Percentiles rank a stretch among this genome's conserved stretches.
phyloP scores from a whole-genome alignment of 2,797 vertebrate genomes.

The Eleutherodactylus coqui region DNA sequence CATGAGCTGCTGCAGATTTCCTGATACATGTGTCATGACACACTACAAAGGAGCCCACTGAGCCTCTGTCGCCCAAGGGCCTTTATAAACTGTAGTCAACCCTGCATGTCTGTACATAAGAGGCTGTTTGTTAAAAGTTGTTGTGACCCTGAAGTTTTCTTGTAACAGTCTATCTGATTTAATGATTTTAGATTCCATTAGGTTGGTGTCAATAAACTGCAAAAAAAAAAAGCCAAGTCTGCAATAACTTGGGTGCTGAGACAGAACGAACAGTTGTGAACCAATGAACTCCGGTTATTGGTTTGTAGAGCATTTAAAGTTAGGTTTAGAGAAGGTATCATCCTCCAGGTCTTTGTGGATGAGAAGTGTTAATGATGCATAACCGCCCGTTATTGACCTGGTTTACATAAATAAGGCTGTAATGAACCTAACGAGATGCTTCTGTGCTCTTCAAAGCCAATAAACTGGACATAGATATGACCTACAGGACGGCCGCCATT shows the following conservation, averaged over 20 bases:
- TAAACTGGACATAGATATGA: conserved; percentile 27
- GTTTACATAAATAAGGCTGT: conserved; percentile 49
- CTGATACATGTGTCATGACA: too few species aligned
- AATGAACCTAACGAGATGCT: conserved; percentile 17
- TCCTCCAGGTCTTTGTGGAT: conserved; percentile 33
- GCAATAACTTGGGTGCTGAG: not conserved
- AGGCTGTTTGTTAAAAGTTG: not conserved
- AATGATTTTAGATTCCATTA: conserved; percentile 1
- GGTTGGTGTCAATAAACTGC: not conserved
- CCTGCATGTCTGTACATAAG: not conserved
- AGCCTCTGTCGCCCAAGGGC: too few species aligned
- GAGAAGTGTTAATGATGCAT: conserved; percentile 39
- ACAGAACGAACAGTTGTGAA: not conserved
- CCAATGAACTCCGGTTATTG: not conserved
- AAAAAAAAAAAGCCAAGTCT: not conserved
- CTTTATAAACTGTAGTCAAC: too few species aligned
- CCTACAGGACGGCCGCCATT: conserved; percentile 26
- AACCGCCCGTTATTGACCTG: conserved; percentile 35
- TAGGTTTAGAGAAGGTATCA: conserved; percentile 15
- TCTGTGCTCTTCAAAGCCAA: not conserved
- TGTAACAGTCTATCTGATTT: not conserved
- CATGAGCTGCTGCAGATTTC: too few species aligned
- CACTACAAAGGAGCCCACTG: too few species aligned
- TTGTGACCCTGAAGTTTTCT: not conserved
- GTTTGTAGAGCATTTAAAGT: not conserved